A percentile compares a stretch with the other conserved stretches of the same genome.
Conservation (phyloP, 2,888 invertebrate species). For the Podabrus alpinus region DNA sequence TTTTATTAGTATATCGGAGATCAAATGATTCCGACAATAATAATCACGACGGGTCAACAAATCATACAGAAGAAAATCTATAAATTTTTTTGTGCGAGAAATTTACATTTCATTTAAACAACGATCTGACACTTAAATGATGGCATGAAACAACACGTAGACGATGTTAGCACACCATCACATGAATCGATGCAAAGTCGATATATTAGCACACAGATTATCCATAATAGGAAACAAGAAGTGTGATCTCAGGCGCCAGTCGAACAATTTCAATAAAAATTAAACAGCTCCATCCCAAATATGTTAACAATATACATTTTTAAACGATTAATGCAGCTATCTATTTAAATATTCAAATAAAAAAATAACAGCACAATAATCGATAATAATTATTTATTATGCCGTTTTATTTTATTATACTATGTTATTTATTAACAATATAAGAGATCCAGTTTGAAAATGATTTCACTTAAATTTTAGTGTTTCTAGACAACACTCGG, state of each 20-base stretch:
- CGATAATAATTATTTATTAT: background rate
- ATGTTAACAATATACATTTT: conserved; percentile 21
- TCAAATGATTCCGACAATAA: background rate
- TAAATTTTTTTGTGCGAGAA: background rate
- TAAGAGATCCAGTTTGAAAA: background rate
- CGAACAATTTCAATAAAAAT: conserved; percentile 27
- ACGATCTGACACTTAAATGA: conserved; percentile 20
- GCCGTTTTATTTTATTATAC: background rate
- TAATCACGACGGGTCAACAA: background rate
- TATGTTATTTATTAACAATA: background rate
- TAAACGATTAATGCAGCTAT: conserved; percentile 10
- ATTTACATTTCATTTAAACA: conserved; percentile 15
- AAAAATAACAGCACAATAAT: background rate
- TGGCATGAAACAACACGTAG: conserved; percentile 17
- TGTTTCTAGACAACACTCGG: background rate
- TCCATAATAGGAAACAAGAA: conserved; percentile 34
- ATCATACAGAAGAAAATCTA: background rate
- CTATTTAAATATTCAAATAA: background rate
- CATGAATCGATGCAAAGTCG: conserved; percentile 20
- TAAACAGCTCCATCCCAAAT: conserved; percentile 29
- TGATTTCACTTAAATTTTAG: background rate
- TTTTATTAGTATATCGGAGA: background rate
- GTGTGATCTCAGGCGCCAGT: conserved; percentile 29
- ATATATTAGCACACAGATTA: conserved; percentile 29
- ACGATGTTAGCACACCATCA: conserved; percentile 17